These are phyloP conservation scores for Drosophila kikkawai DNA, from an alignment of 1,140 invertebrate genomes.

Conservation along the genomic window DNA sequence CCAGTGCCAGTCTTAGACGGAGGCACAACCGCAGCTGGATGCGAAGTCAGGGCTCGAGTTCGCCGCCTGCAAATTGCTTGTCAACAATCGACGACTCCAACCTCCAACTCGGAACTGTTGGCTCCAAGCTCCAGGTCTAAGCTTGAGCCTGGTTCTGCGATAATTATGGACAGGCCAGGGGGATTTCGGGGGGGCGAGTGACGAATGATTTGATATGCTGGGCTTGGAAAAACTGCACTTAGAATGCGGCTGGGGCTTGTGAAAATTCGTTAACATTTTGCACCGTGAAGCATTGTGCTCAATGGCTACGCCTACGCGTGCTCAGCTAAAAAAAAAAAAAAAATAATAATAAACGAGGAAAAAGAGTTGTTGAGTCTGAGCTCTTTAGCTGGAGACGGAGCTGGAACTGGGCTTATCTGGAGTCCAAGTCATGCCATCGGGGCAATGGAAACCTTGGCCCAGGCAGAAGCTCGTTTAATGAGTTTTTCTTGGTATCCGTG, in stretches of 20 bases:
- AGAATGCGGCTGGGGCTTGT: slow-evolving; percentile 66
- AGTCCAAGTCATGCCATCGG: slow-evolving; percentile 70
- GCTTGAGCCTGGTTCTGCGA: slow-evolving; percentile 28
- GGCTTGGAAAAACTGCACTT: slow-evolving; percentile 71
- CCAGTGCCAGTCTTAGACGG: slow-evolving; percentile 20
- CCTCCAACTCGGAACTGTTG: slow-evolving; percentile 9
- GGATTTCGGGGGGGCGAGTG: slow-evolving; percentile 32
- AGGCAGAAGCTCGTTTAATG: slow-evolving; percentile 67
- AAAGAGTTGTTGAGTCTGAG: slow-evolving; percentile 9
- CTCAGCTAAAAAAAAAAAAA: slow-evolving; percentile 18
- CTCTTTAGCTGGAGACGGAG: slow-evolving; percentile 7
- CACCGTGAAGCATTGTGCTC: slow-evolving; percentile 77
- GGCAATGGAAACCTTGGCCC: slow-evolving; percentile 60
- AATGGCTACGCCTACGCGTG: slow-evolving; percentile 76
- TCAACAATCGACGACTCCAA: slow-evolving; percentile 67
- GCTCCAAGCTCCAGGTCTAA: slow-evolving; percentile 16
- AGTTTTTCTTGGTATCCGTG: slow-evolving; percentile 49
- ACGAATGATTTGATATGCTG: slow-evolving; percentile 77
- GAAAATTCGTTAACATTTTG: slow-evolving; percentile 80
- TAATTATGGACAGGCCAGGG: slow-evolving; percentile 54
- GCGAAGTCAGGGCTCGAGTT: slow-evolving; percentile 41
- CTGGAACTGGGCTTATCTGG: slow-evolving; percentile 53
- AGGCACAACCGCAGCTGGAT: slow-evolving; percentile 40
- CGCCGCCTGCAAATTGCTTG: slow-evolving; percentile 71
- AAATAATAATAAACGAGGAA: background rate